These are phyloP conservation scores for Eretmochelys imbricata DNA, from an alignment of 2,113 vertebrate genomes.

Conservation along the genomic window DNA sequence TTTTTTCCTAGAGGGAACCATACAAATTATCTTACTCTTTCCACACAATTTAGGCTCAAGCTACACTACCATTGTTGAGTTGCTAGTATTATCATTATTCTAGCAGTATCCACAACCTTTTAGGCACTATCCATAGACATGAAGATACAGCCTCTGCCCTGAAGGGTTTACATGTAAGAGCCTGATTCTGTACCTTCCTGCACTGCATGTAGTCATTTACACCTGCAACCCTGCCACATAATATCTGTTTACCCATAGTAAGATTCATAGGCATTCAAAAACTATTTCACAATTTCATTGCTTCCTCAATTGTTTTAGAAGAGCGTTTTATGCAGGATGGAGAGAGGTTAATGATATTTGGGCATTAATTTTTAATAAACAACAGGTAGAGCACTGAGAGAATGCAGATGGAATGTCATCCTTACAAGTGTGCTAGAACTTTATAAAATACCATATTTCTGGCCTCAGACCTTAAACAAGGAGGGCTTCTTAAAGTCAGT, in stretches of 20 bases:
- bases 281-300: accelerated
- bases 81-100: neutral
- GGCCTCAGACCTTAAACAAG: slow-evolving; percentile 47
- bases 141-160: neutral
- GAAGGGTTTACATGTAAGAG: neutral
- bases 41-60: neutral
- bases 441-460: slow-evolving; percentile 51
- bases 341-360: slow-evolving; percentile 33
- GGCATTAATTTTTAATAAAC: slow-evolving; percentile 61
- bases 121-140: neutral
- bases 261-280: neutral
- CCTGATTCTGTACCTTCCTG: neutral
- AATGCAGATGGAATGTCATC: slow-evolving; percentile 53
- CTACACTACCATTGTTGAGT: neutral
- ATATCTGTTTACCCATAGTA: slow-evolving; percentile 4
- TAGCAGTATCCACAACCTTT: neutral
- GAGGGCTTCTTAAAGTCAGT: slow-evolving; percentile 67
- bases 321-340: neutral
- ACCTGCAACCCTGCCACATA: neutral
- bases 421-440: slow-evolving; percentile 28
- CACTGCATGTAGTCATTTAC: neutral
- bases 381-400: slow-evolving; percentile 1
- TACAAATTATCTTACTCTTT: neutral
- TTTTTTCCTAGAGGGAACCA: slow-evolving; percentile 16
- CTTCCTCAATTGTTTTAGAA: slow-evolving; percentile 25